Evolutionary conservation across 2,797 vertebrate species (phyloP).

Genomic region (Spatula clypeata): DNA sequence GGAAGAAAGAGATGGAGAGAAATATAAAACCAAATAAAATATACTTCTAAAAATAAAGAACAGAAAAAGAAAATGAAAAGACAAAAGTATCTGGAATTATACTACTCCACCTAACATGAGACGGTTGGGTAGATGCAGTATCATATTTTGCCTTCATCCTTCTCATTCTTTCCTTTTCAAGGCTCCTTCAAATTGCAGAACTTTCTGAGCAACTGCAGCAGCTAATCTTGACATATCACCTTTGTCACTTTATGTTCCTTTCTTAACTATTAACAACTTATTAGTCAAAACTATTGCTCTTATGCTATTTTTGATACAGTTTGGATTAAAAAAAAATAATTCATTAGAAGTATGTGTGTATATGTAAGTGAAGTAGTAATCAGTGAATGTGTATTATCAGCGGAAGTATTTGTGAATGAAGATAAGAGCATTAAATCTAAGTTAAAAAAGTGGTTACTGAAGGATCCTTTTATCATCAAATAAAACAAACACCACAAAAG

Average conservation of each 20-base stretch:
- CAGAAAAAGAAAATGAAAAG: background rate
- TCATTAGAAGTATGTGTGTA: background rate
- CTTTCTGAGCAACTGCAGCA: background rate
- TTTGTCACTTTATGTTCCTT: background rate
- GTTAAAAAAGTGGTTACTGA: background rate
- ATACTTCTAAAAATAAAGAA: background rate
- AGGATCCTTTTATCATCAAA: background rate
- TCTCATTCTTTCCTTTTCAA: background rate
- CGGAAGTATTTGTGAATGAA: background rate
- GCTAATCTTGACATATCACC: background rate
- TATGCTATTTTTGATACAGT: background rate
- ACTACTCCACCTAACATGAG: accelerated
- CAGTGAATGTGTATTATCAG: background rate
- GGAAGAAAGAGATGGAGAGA: accelerated
- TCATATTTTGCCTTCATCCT: accelerated
- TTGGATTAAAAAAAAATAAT: accelerated
- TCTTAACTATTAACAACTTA: background rate
- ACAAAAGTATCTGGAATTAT: background rate
- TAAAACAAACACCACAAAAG: background rate
- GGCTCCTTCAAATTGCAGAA: background rate
- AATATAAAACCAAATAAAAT: background rate
- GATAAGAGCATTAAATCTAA: background rate
- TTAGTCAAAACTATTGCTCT: background rate
- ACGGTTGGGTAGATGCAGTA: background rate
- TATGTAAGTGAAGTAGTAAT: background rate